Percentiles rank a stretch among this genome's conserved stretches.
Evolutionary conservation across 2,797 vertebrate genomes (phyloP).

Genomic region (Cuniculus paca): DNA sequence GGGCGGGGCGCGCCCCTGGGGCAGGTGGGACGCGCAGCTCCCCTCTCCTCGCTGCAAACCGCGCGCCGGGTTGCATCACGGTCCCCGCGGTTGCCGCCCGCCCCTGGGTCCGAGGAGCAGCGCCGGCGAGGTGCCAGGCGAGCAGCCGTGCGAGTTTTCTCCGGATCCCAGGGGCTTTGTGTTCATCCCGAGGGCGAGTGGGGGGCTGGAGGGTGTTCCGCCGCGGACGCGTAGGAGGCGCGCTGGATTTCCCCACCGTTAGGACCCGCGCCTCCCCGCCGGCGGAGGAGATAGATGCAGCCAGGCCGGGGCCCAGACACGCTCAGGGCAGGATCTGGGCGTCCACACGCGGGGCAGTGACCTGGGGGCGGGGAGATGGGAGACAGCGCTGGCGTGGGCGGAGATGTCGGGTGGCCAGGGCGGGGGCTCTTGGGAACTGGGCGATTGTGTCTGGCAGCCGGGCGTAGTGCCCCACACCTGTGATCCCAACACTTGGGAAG

Average conservation of each 20-base stretch:
- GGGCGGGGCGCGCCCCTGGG: accelerated
- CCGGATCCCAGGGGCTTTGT: not conserved
- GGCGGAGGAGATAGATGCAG: not conserved
- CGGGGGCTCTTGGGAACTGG: not conserved
- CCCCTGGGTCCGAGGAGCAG: conserved; percentile 31
- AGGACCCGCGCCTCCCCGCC: not conserved
- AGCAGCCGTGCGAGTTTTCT: not conserved
- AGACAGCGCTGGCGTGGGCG: not conserved
- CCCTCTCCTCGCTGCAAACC: conserved; percentile 41
- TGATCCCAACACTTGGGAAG: not conserved
- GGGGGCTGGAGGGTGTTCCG: not conserved
- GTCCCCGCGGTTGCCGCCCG: not conserved
- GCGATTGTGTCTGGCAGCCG: not conserved
- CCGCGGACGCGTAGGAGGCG: not conserved
- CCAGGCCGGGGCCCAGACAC: not conserved
- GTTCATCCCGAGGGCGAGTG: not conserved
- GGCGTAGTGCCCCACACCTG: not conserved
- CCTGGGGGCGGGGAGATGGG: not conserved
- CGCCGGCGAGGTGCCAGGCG: conserved; percentile 6
- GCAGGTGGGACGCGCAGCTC: not conserved
- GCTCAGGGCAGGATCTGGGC: not conserved
- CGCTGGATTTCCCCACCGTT: not conserved
- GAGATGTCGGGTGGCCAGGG: not conserved
- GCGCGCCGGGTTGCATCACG: conserved; percentile 63
- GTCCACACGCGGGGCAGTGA: not conserved